These are phyloP conservation scores for Conus canariensis DNA, from an alignment of 2,888 invertebrate genomes.

Conservation along the genomic window DNA sequence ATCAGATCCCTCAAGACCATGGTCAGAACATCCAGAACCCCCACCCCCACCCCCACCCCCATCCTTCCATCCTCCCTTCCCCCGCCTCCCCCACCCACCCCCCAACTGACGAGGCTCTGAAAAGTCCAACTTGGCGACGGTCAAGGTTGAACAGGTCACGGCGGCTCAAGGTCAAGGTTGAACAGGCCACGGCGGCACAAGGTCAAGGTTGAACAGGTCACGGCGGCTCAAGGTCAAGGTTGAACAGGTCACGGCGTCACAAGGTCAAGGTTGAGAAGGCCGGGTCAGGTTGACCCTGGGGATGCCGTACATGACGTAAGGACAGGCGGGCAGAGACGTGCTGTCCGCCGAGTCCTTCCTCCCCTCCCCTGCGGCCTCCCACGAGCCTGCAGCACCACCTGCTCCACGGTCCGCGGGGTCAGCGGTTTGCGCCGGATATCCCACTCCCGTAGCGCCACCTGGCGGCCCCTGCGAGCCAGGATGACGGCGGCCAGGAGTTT, in stretches of 20 bases:
- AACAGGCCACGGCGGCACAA: background rate
- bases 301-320: conserved; percentile 58
- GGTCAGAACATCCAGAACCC: too few relatives aligned
- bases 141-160: too few relatives aligned
- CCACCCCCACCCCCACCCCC: too few relatives aligned
- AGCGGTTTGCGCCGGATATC: conserved; percentile 50
- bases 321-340: conserved; percentile 51
- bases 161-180: background rate
- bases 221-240: background rate
- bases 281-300: conserved; percentile 49
- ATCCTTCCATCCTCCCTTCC: too few relatives aligned
- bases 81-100: too few relatives aligned
- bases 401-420: conserved; percentile 44
- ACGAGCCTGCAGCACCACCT: conserved; percentile 45
- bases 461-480: conserved; percentile 47
- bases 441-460: conserved; percentile 40
- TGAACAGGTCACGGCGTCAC: background rate
- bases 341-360: conserved; percentile 7
- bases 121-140: too few relatives aligned
- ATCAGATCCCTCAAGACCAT: too few relatives aligned
- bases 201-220: background rate
- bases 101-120: too few relatives aligned
- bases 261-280: background rate
- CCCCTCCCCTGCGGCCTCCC: background rate
- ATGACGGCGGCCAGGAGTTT: conserved; percentile 51